Base-by-base conservation (phyloP, 2,113 vertebrate genomes). In the Silurus asotus region DNA sequence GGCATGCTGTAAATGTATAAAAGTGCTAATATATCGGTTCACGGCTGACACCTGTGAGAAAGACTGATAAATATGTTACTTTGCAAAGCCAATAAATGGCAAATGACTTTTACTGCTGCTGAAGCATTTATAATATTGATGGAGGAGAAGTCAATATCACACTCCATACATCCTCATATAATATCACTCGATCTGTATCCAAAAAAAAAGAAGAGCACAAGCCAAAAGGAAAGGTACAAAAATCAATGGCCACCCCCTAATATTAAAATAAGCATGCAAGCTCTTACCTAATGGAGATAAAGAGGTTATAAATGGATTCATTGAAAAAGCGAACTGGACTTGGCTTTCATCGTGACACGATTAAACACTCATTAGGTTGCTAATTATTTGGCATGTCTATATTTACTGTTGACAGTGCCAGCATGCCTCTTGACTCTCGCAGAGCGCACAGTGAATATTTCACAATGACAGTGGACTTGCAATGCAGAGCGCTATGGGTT, bases 121-220 rank as follows among this genome's bases (percentile, higher is more conserved):
- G 93, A 95, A 94, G 95, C 90, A 91, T 95, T 95, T 91, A 89
- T 94, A 96, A 95, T 95, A 97, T 95, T 76, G 94, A 96, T 96
- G 95, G 92, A 88, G 90, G 93, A 91, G 91, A 94, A 97, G 96
- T 98, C 96, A 95, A 97, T 97, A 96, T 80, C 49, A 90, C 93
- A 94, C 94, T 93, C 95, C 94, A 95, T 94, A 95, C 96, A 96
- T 95, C 95, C 96, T 97, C 96, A 96, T 95, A 96, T 96, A 97
- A 97, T 96, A 97, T 96, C 96, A 96, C 95, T 96, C 94, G 94
- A 96, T 94, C 92, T 93, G 93, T 81, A 93, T 90, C 80, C 85
- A 62, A 87, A 92, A 91, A 92, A 91, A 81, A 77, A 77, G 75
- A 86, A 87, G 78, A 90, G 75, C 61, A 74, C 53, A 64, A 81